Evolutionary conservation across 1,140 invertebrate genomes (phyloP).

Genomic region (Zaprionus africanus): DNA sequence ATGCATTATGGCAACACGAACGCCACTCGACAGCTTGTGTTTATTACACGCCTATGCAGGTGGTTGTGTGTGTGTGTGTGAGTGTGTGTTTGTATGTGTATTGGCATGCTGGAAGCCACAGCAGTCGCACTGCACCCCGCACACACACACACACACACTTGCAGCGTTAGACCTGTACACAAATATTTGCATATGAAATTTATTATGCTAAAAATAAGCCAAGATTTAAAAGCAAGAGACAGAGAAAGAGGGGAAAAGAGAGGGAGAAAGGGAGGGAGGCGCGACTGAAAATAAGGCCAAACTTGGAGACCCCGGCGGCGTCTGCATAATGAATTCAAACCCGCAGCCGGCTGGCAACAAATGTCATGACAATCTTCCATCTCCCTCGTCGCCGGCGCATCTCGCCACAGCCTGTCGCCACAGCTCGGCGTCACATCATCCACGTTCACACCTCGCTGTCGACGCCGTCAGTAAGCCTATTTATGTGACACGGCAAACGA

Average conservation of each 20-base stretch:
- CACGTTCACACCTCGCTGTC: constrained; percentile 69
- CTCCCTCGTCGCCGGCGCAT: constrained; percentile 7
- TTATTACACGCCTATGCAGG: constrained; percentile 15
- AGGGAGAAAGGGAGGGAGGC: background rate
- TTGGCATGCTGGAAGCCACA: constrained; percentile 21
- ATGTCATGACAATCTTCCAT: constrained; percentile 73
- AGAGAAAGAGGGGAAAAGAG: background rate
- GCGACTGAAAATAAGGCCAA: constrained; percentile 68
- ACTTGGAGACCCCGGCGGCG: constrained; percentile 42
- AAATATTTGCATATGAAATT: constrained; percentile 80
- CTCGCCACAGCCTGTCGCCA: background rate
- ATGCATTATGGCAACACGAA: constrained; percentile 78
- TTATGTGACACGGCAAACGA: constrained; percentile 54
- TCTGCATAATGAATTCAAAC: constrained; percentile 68
- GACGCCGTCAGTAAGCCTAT: constrained; percentile 50
- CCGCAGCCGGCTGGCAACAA: constrained; percentile 47
- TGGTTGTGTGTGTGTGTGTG: constrained; percentile 37
- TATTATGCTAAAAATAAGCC: constrained; percentile 82
- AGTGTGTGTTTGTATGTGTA: constrained; percentile 29
- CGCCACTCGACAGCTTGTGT: constrained; percentile 56
- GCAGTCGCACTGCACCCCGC: constrained; percentile 34
- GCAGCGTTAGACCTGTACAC: constrained; percentile 35
- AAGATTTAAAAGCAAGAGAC: constrained; percentile 58
- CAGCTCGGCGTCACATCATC: constrained; percentile 44
- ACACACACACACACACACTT: constrained; percentile 8